Base-by-base conservation (phyloP, 2,888 invertebrate species). In the Agrotis clavis region DNA sequence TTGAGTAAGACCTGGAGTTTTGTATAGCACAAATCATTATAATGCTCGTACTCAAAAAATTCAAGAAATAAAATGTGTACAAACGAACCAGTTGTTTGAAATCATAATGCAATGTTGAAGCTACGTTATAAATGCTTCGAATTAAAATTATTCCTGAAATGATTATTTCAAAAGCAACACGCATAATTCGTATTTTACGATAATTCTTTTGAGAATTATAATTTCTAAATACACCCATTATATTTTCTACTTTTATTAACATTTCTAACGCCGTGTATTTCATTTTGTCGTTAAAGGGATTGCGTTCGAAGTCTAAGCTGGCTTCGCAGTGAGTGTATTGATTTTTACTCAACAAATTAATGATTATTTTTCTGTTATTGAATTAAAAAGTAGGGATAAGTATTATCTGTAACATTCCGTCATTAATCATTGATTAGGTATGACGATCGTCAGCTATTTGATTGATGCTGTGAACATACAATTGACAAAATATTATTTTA, bases 211-310 rank as follows among this genome's bases (percentile, higher is more conserved):
- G 13, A 25, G n/a, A 48, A 56, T 30, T 21, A 4, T 51, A 56
- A 50, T 63, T 74, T 67, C 74, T 47, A 18, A 57, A 63, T 18
- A 74, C 45, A 47, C 72, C 65, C 51, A 63, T 25, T 30, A 74
- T 47, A 47, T 67, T 75, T 65, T 74, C 75, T 4, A 53, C 19
- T 19, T 53, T 53, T n/a, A 63, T 13, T 16, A 71, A 21, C 7
- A 53, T 4, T 6, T 67, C 13, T 41, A 69, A 41, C 2, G 18
- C 18, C 9, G 11, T 56, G 18, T 48, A 18, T 25, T 48, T 19
- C 62, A 48, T 63, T 59, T 19, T 60, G 0, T 16, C 5, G 19
- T 14, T 30, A 19, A 2, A 25, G 11, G n/a, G n/a, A 19, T 16
- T 19, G 9, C 30, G 30, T 56, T 30, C 4, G 30, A 56, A 30